A percentile compares a stretch with the other conserved stretches of the same genome.
Conservation (phyloP, 2,113 vertebrate genomes). For the Otus sunia region DNA sequence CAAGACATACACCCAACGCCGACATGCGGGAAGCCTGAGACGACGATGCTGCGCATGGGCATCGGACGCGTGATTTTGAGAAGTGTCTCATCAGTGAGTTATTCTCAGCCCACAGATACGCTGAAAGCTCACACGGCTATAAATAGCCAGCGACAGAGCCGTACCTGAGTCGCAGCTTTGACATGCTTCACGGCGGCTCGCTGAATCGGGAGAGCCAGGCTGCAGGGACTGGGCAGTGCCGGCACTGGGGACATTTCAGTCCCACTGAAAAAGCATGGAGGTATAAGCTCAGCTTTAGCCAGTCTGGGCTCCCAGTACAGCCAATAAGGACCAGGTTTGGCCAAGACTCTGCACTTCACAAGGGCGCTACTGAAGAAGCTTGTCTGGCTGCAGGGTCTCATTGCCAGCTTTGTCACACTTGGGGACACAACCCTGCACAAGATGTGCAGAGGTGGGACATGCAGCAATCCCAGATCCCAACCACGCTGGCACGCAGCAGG, state of each 20-base stretch:
- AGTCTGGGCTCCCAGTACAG: neutral
- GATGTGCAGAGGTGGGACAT: neutral
- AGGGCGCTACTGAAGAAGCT: neutral
- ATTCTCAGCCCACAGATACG: neutral
- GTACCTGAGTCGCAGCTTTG: neutral
- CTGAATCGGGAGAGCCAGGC: neutral
- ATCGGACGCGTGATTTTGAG: neutral
- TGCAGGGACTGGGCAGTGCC: neutral
- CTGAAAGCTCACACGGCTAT: neutral
- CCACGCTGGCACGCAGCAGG: rapidly evolving
- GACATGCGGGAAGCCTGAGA: neutral
- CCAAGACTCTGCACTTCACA: neutral
- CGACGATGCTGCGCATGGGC: neutral
- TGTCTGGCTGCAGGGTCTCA: neutral
- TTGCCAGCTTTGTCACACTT: neutral
- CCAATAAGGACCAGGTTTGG: neutral
- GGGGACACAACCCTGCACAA: neutral
- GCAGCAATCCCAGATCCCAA: neutral
- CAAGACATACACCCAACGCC: neutral
- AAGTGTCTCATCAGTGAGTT: neutral
- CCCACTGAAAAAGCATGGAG: neutral
- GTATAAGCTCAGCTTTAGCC: neutral
- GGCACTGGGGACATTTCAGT: neutral
- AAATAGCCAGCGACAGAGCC: neutral
- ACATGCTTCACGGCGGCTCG: neutral